Evolutionary conservation across 1,140 invertebrate species (phyloP).

Genomic region (Stenopsyche tienmushanensis): DNA sequence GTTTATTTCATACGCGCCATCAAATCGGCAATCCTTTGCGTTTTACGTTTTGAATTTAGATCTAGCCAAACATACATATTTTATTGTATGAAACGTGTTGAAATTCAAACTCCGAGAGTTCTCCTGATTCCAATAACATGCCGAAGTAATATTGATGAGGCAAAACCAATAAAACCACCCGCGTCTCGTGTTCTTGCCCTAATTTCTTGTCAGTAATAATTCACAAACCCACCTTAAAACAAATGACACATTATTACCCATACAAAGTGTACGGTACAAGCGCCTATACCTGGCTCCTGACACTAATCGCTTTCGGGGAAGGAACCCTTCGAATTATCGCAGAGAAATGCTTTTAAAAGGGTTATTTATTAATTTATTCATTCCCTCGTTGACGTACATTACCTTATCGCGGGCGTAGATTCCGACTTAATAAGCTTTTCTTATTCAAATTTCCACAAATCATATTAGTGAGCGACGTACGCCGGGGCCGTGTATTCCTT

Average conservation of each 20-base stretch:
- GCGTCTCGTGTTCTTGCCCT: not conserved
- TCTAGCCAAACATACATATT: too few relatives aligned
- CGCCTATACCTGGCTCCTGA: not conserved
- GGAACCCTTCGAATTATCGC: not conserved
- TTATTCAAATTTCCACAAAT: too few relatives aligned
- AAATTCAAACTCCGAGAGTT: too few relatives aligned
- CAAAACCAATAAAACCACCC: not conserved
- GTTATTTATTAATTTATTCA: slow-evolving; percentile 12
- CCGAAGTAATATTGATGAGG: not conserved
- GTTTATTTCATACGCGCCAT: too few relatives aligned
- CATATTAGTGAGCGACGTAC: too few relatives aligned
- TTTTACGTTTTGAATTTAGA: too few relatives aligned
- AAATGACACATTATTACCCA: slow-evolving; percentile 5
- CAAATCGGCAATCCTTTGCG: too few relatives aligned
- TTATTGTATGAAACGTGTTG: too few relatives aligned
- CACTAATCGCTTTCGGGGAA: not conserved
- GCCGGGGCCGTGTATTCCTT: too few relatives aligned
- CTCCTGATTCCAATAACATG: not conserved
- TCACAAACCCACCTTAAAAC: not conserved
- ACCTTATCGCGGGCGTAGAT: not conserved
- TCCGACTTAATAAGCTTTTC: too few relatives aligned
- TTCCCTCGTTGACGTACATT: slow-evolving; percentile 1
- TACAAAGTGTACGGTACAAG: not conserved
- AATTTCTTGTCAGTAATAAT: not conserved
- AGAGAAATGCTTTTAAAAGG: not conserved